phyloP scores from a whole-genome alignment of 2,888 invertebrate genomes.

The Ophion ellenae region DNA sequence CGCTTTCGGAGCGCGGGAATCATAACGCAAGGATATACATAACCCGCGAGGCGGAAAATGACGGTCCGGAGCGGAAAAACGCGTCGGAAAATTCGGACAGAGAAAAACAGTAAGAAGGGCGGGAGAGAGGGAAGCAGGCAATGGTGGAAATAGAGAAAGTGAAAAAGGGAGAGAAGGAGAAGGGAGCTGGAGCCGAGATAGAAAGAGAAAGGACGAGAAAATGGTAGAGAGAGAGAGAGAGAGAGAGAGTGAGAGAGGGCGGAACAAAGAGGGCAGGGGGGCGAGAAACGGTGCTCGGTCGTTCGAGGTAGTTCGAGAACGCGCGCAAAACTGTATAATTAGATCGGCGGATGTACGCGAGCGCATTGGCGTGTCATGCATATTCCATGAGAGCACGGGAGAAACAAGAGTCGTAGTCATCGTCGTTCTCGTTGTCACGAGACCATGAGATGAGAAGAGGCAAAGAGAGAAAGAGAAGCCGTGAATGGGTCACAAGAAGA shows the following conservation, averaged over 20 bases:
- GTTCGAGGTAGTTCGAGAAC: slow-evolving; percentile 58
- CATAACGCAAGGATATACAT: neutral
- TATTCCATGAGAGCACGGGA: slow-evolving; percentile 78
- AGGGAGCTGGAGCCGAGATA: too few species aligned
- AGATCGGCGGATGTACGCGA: slow-evolving; percentile 78
- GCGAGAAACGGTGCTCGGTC: slow-evolving; percentile 45
- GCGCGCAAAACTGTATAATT: slow-evolving; percentile 80
- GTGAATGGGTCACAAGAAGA: slow-evolving; percentile 40
- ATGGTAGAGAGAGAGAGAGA: neutral
- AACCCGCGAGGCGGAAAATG: neutral
- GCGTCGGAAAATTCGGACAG: neutral
- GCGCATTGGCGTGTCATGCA: slow-evolving; percentile 82
- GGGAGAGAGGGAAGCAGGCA: neutral
- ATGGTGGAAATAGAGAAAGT: neutral
- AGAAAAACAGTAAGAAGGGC: neutral
- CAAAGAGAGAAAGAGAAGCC: slow-evolving; percentile 29
- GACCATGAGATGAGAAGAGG: slow-evolving; percentile 32
- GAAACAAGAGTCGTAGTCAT: slow-evolving; percentile 63
- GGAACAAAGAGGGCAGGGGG: slow-evolving; percentile 17
- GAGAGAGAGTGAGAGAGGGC: neutral
- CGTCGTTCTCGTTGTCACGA: slow-evolving; percentile 58
- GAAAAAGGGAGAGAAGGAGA: too few species aligned
- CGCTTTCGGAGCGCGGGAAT: neutral
- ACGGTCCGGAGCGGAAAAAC: neutral
- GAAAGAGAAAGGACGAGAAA: neutral